These are phyloP conservation scores for Embiotoca jacksoni DNA, from an alignment of 2,113 vertebrate genomes.

Conservation along the genomic window DNA sequence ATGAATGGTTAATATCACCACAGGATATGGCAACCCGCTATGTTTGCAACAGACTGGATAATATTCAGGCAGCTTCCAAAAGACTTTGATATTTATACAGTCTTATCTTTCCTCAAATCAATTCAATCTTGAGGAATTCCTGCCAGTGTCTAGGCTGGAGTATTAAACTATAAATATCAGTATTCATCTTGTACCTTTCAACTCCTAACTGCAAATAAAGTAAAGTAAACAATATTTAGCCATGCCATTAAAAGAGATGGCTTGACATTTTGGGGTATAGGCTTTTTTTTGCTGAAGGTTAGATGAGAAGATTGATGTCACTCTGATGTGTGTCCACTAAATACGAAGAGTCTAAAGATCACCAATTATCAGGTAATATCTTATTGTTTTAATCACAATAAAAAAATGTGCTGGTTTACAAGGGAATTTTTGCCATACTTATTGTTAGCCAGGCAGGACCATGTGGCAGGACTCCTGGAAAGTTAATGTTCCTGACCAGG, in stretches of 20 bases:
- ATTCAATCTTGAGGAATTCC: conserved; percentile 15
- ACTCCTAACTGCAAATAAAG: not conserved
- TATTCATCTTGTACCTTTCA: conserved; percentile 11
- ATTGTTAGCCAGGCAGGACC: too few species aligned
- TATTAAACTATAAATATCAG: conserved; percentile 5
- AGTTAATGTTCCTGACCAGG: too few species aligned
- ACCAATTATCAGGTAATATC: too few species aligned
- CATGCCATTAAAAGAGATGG: not conserved
- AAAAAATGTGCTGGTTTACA: too few species aligned
- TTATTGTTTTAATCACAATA: too few species aligned
- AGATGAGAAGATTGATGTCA: too few species aligned
- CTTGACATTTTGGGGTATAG: too few species aligned
- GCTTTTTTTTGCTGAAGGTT: too few species aligned
- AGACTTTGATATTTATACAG: conserved; percentile 28
- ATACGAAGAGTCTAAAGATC: too few species aligned
- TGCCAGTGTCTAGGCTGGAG: not conserved
- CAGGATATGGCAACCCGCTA: conserved; percentile 24
- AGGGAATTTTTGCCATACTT: too few species aligned
- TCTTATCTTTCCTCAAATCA: conserved; percentile 36
- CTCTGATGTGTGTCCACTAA: too few species aligned
- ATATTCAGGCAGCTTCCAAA: conserved; percentile 41
- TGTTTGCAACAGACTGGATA: conserved; percentile 19
- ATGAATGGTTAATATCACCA: conserved; percentile 45
- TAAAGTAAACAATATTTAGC: not conserved
- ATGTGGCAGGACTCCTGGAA: too few species aligned